These are phyloP conservation scores for Microdon myrmicae DNA, from an alignment of 2,888 invertebrate genomes.

Conservation along the genomic window DNA sequence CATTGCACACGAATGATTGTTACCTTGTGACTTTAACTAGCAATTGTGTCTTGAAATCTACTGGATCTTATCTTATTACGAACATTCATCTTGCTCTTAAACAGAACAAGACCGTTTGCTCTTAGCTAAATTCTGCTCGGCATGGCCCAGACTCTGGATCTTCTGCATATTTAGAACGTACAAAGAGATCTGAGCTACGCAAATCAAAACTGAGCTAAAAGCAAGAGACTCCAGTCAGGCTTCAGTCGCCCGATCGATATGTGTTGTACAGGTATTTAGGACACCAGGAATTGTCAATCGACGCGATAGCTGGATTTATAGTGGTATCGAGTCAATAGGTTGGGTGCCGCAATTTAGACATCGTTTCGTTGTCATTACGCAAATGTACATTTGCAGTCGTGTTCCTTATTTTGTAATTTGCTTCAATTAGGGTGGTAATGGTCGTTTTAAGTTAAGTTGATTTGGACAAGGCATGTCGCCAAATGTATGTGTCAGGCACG, in stretches of 20 bases:
- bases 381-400: constrained; percentile 42
- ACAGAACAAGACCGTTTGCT: constrained; percentile 6
- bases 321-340: constrained; percentile 44
- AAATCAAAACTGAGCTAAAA: constrained; percentile 15
- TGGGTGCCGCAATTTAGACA: constrained; percentile 37
- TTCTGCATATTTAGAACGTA: not conserved
- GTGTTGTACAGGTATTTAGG: constrained; percentile 22
- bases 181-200: constrained; percentile 38
- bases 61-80: constrained; percentile 26
- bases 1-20: constrained; percentile 51
- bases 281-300: constrained; percentile 45
- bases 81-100: constrained; percentile 19
- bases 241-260: constrained; percentile 15
- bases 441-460: constrained; percentile 24
- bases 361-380: constrained; percentile 14
- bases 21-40: constrained; percentile 42
- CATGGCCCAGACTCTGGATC: not conserved
- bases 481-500: no score
- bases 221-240: constrained; percentile 16
- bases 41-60: constrained; percentile 28
- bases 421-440: constrained; percentile 42
- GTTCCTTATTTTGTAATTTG: constrained; percentile 49
- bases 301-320: constrained; percentile 37
- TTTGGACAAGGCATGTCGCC: constrained; percentile 29
- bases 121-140: constrained; percentile 2